These are phyloP conservation scores for Eurytoma californica DNA, from an alignment of 2,888 invertebrate genomes.

Conservation along the genomic window DNA sequence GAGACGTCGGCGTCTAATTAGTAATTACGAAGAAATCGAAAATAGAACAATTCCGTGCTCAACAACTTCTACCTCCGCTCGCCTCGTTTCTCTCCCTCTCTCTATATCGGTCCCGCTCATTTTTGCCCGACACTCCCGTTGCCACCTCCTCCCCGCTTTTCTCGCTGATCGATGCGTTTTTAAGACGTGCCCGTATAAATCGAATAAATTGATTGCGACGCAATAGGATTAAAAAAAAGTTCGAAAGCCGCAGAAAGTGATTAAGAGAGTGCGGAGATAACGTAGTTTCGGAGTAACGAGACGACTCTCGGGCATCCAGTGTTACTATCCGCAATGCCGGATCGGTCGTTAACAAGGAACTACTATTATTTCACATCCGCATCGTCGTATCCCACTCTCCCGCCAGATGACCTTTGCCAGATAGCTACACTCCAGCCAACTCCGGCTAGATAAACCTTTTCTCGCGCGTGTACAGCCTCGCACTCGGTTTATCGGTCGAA, in stretches of 20 bases:
- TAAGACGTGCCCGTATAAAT: background rate
- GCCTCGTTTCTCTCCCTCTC: background rate
- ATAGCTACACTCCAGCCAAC: conserved; percentile 43
- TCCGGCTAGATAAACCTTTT: conserved; percentile 28
- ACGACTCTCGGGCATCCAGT: conserved; percentile 9
- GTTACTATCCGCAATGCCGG: conserved; percentile 49
- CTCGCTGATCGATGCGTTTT: conserved; percentile 23
- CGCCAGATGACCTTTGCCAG: conserved; percentile 58
- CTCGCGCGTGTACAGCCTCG: background rate
- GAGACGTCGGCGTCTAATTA: conserved; percentile 64
- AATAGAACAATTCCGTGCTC: conserved; percentile 58
- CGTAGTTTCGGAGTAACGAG: background rate
- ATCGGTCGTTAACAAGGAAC: conserved; percentile 58
- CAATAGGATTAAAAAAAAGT: background rate
- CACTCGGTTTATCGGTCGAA: background rate
- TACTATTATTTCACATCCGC: conserved; percentile 57
- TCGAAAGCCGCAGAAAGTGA: too few relatives aligned
- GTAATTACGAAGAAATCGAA: conserved; percentile 65
- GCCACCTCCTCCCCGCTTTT: conserved; percentile 12
- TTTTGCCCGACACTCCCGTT: background rate
- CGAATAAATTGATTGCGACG: background rate
- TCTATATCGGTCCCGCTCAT: conserved; percentile 1
- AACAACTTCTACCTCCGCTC: conserved; percentile 13
- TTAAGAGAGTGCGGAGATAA: too few relatives aligned
- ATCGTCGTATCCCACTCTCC: conserved; percentile 26